A percentile compares a stretch with the other conserved stretches of the same genome.
Evolutionary conservation across 2,797 vertebrate species (phyloP).

Genomic region (Ctenopoma multispine): DNA sequence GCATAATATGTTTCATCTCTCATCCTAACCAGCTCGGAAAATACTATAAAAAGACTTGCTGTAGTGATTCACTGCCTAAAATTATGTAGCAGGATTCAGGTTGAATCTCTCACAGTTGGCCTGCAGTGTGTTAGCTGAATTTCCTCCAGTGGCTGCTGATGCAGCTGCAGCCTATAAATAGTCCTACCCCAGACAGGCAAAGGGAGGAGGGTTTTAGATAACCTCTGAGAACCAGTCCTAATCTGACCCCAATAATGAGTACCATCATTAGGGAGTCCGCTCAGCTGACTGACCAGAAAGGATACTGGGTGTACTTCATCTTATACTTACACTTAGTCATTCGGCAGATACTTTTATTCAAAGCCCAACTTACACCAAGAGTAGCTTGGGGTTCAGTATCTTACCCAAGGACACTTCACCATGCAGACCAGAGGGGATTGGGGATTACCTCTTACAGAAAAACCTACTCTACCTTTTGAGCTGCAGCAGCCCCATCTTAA

Average conservation of each 20-base stretch:
- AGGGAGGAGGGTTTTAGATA: conserved; percentile 63
- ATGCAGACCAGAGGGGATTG: too few species aligned
- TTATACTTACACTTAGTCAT: not conserved
- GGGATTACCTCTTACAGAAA: too few species aligned
- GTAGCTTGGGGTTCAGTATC: too few species aligned
- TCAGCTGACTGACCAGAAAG: conserved; percentile 39
- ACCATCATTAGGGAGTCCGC: conserved; percentile 56
- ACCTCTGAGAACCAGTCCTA: conserved; percentile 73
- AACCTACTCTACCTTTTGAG: too few species aligned
- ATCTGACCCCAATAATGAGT: conserved; percentile 69
- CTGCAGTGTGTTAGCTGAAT: conserved; percentile 64
- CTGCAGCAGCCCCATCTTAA: conserved; percentile 10
- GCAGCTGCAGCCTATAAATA: conserved; percentile 83
- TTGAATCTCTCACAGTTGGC: conserved; percentile 68
- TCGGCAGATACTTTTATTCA: too few species aligned
- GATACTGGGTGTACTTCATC: conserved; percentile 19
- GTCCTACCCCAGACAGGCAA: conserved; percentile 67
- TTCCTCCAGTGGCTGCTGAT: conserved; percentile 73
- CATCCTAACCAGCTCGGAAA: conserved; percentile 21
- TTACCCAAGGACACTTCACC: too few species aligned
- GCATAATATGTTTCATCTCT: conserved; percentile 26
- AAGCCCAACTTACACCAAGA: too few species aligned
- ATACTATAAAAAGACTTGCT: conserved; percentile 25
- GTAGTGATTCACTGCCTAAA: conserved; percentile 43
- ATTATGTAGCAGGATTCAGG: conserved; percentile 62